phyloP scores from a whole-genome alignment of 2,113 vertebrate species.

The Indicator indicator region DNA sequence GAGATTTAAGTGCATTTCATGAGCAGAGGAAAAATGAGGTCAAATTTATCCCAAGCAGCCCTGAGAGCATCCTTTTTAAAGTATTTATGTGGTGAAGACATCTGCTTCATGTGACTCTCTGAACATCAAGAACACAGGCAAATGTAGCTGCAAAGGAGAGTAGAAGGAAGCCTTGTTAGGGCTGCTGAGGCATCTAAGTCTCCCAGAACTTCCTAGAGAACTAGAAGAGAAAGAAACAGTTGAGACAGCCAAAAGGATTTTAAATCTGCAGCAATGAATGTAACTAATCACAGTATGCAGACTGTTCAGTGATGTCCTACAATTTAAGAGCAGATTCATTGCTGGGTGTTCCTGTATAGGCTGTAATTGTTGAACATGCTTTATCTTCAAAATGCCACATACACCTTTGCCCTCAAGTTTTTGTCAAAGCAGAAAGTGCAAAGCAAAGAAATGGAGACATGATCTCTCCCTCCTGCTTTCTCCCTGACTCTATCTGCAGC shows the following conservation, averaged over 20 bases:
- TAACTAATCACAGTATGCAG: neutral
- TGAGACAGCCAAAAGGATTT: neutral
- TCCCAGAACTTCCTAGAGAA: neutral
- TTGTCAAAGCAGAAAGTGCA: neutral
- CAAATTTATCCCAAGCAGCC: neutral
- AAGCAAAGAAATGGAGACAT: neutral
- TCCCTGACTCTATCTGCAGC: neutral
- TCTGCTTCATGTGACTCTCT: neutral
- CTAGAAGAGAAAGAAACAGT: neutral
- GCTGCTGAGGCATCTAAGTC: neutral
- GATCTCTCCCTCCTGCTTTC: neutral
- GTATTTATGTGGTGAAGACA: conserved; percentile 4
- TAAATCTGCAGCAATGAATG: neutral
- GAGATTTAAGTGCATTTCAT: neutral
- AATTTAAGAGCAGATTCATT: neutral
- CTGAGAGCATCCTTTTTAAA: conserved; percentile 15
- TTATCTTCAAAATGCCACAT: neutral
- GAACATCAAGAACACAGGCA: neutral
- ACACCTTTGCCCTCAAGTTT: neutral
- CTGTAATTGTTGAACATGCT: neutral
- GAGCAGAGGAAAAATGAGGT: conserved; percentile 9
- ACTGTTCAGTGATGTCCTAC: neutral
- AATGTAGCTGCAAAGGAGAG: neutral
- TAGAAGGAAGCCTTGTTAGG: neutral
- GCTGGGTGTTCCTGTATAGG: neutral